These are phyloP conservation scores for Tylochromis polylepis DNA, from an alignment of 2,113 vertebrate species.

Conservation along the genomic window DNA sequence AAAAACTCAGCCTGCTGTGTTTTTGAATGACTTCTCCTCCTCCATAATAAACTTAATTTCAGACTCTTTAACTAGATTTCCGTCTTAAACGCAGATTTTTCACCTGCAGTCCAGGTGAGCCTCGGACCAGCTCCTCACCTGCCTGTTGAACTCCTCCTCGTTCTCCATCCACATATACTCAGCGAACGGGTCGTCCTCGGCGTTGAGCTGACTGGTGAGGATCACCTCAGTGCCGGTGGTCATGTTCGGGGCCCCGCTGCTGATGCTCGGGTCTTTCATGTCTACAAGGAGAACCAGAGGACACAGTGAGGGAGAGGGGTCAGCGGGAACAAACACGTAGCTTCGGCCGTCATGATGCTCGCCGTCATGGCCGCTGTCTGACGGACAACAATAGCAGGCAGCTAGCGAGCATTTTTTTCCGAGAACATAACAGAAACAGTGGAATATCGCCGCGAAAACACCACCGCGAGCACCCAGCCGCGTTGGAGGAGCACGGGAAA, in stretches of 20 bases:
- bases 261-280: slow-evolving; percentile 88
- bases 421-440: background rate
- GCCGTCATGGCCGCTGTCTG: slow-evolving; percentile 13
- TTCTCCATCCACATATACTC: slow-evolving; percentile 98
- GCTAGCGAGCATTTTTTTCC: background rate
- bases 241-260: slow-evolving; percentile 76
- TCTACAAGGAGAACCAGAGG: background rate
- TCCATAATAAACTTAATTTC: background rate
- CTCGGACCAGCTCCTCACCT: slow-evolving; percentile 64
- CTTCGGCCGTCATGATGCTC: background rate
- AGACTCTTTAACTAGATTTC: background rate
- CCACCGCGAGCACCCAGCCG: fast-evolving
- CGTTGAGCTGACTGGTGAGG: slow-evolving; percentile 78
- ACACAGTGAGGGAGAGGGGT: background rate
- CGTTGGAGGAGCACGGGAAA: fast-evolving
- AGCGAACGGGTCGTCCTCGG: slow-evolving; percentile 88
- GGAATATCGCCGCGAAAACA: background rate
- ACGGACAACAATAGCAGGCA: slow-evolving; percentile 2
- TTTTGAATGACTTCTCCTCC: background rate
- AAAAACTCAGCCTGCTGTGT: background rate
- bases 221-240: slow-evolving; percentile 77
- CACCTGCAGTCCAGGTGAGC: background rate
- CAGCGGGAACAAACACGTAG: background rate
- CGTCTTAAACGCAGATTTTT: background rate
- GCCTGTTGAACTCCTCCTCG: slow-evolving; percentile 90